Percentiles rank a stretch among this genome's conserved stretches.
These are phyloP conservation scores for Phaenicophaeus curvirostris DNA, from an alignment of 2,797 vertebrate species.

Conservation along the genomic window DNA sequence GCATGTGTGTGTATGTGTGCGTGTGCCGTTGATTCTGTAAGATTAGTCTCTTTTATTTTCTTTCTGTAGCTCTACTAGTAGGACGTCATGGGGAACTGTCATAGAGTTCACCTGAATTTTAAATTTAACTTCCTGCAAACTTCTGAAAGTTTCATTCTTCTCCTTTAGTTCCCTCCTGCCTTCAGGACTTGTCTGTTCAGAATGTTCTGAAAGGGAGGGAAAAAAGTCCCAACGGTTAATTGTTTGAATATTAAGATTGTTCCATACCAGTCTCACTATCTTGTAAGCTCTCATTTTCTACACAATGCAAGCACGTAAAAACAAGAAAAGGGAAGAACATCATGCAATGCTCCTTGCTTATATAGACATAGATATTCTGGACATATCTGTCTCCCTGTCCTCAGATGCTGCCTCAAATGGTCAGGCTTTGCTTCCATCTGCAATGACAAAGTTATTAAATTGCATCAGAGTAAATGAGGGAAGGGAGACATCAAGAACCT, in stretches of 20 bases:
- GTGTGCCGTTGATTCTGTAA: background rate
- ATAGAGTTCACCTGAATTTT: background rate
- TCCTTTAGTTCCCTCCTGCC: background rate
- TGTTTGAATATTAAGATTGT: background rate
- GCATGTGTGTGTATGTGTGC: no score
- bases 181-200: background rate
- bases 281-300: background rate
- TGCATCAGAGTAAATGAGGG: background rate
- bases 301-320: background rate
- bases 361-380: background rate
- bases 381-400: background rate
- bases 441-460: background rate
- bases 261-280: background rate
- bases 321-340: background rate
- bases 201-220: background rate
- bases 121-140: background rate
- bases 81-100: background rate
- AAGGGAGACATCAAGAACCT: background rate
- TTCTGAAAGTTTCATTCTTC: background rate
- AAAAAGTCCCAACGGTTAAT: background rate
- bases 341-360: background rate
- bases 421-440: background rate
- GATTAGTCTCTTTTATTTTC: background rate
- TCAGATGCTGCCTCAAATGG: background rate
- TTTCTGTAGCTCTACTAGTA: background rate